Evolutionary conservation across 2,113 vertebrate genomes (phyloP).

Genomic region (Rhinopomastus cyanomelas): DNA sequence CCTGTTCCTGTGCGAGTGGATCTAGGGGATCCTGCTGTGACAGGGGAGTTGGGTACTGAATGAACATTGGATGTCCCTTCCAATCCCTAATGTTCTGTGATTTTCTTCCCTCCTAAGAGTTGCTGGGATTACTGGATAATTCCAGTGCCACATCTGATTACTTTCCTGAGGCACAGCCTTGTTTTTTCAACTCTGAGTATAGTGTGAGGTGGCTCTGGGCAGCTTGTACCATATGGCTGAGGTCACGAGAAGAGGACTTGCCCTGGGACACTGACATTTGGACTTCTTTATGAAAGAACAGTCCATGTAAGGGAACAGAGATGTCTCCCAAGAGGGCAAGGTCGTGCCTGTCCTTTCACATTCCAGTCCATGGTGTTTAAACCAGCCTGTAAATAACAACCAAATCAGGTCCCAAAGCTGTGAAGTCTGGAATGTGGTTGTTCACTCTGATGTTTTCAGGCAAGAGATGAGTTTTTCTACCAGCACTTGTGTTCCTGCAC

Average conservation of each 20-base stretch:
- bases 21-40: no score
- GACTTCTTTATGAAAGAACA: background rate
- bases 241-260: background rate
- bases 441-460: background rate
- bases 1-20: no score
- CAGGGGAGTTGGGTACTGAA: no score
- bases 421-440: background rate
- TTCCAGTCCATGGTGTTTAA: background rate
- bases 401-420: background rate
- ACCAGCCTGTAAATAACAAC: background rate
- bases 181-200: background rate
- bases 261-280: background rate
- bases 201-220: background rate
- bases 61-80: no score
- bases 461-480: background rate
- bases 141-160: rapidly evolving
- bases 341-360: background rate
- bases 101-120: background rate
- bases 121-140: background rate
- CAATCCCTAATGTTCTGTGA: no score
- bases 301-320: background rate
- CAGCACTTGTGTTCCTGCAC: background rate
- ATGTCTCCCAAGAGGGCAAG: background rate
- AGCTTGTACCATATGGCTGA: background rate
- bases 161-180: background rate